Evolutionary conservation across 1,140 invertebrate species (phyloP).

Genomic region (Patella vulgata): DNA sequence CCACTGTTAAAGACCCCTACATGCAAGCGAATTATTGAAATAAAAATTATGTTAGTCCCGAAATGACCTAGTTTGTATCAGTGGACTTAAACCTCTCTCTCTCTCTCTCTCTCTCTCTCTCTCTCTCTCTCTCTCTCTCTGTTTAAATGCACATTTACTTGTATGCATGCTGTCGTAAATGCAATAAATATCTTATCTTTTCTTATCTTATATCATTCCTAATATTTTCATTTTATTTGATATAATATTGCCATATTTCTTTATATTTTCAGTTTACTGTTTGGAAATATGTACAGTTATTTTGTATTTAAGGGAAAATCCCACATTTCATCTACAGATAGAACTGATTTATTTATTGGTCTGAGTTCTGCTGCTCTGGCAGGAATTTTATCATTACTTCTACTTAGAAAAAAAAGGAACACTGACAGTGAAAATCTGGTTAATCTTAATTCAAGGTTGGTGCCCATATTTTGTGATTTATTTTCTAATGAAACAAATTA

Average conservation of each 20-base stretch:
- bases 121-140: too few relatives aligned
- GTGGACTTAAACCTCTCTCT: too few relatives aligned
- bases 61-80: too few relatives aligned
- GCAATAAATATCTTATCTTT: too few relatives aligned
- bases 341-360: conserved; percentile 51
- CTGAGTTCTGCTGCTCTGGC: conserved; percentile 49
- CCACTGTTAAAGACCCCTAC: too few relatives aligned
- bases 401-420: conserved; percentile 39
- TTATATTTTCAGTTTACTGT: conserved; percentile 80
- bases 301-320: conserved; percentile 84
- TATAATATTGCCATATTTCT: conserved; percentile 7
- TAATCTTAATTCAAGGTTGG: conserved; percentile 43
- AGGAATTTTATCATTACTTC: conserved; percentile 45
- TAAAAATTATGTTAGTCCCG: too few relatives aligned
- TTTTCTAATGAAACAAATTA: too few relatives aligned
- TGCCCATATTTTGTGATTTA: neutral
- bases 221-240: neutral
- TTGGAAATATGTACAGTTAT: conserved; percentile 94
- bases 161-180: too few relatives aligned
- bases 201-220: too few relatives aligned
- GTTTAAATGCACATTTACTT: too few relatives aligned
- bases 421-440: conserved; percentile 50
- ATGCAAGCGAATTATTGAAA: too few relatives aligned
- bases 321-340: conserved; percentile 72
- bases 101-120: too few relatives aligned